Evolutionary conservation across 2,113 vertebrate genomes (phyloP).

Genomic region (Aldabrachelys gigantea): DNA sequence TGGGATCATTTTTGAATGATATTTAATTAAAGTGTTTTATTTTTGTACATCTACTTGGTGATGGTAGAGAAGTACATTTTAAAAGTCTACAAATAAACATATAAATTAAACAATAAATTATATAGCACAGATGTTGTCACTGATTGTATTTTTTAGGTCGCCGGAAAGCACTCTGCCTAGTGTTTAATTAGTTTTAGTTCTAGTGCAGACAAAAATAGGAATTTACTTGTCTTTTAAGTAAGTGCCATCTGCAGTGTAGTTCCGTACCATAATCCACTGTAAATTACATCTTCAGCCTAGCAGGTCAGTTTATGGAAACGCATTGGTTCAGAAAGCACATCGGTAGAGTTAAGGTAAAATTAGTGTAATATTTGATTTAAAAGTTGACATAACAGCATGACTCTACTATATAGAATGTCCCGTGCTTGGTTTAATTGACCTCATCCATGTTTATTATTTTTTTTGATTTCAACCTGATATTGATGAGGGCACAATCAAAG

Average conservation of each 20-base stretch:
- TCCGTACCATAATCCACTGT: background rate
- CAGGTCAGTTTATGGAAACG: background rate
- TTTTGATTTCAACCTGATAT: background rate
- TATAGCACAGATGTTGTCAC: slow-evolving; percentile 23
- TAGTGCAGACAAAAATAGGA: slow-evolving; percentile 15
- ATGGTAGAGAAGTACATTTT: background rate
- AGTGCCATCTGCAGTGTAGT: background rate
- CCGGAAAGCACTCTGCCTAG: slow-evolving; percentile 1
- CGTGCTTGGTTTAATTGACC: fast-evolving
- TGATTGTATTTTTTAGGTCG: slow-evolving; percentile 36
- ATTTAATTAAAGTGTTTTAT: background rate
- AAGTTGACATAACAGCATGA: fast-evolving
- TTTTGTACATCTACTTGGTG: background rate
- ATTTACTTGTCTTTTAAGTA: slow-evolving; percentile 16
- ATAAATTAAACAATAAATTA: slow-evolving; percentile 3
- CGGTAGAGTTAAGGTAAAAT: background rate
- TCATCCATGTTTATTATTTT: fast-evolving
- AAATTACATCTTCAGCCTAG: background rate
- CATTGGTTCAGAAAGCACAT: background rate
- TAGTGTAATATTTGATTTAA: fast-evolving
- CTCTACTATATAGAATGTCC: fast-evolving
- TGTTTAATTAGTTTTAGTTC: slow-evolving; percentile 38
- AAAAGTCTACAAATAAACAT: background rate
- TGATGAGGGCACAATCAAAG: fast-evolving
- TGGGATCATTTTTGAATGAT: background rate